Conservation (phyloP, 2,888 invertebrate genomes). For the Strigamia maritima region DNA sequence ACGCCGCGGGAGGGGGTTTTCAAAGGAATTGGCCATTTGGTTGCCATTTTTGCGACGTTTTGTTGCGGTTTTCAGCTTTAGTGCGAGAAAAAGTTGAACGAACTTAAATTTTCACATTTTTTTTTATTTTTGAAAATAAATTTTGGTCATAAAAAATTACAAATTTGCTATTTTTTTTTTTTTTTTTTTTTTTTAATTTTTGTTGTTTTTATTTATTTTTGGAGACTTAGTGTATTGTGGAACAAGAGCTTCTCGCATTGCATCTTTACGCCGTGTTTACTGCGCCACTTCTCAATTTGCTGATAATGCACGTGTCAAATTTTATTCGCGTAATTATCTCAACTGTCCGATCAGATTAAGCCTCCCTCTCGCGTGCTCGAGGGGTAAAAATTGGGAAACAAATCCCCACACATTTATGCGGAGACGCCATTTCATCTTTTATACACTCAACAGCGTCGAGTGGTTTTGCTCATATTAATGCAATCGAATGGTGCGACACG, state of each 20-base stretch:
- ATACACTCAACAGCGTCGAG: background rate
- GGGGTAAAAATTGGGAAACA: background rate
- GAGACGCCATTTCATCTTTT: background rate
- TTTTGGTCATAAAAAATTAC: no score
- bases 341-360: conserved; percentile 38
- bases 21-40: background rate
- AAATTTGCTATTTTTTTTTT: no score
- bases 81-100: background rate
- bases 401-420: background rate
- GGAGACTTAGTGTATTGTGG: no score
- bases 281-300: conserved; percentile 33
- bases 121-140: no score
- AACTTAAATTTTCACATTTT: no score
- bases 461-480: background rate
- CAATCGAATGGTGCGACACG: background rate
- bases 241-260: background rate
- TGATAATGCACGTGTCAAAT: conserved; percentile 43
- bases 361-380: background rate
- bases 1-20: background rate
- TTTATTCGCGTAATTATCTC: conserved; percentile 41
- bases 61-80: background rate
- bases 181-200: no score
- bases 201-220: no score
- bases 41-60: background rate
- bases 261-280: background rate